Conservation (phyloP, 2,888 invertebrate species). For the Drosophila pseudotakahashii region DNA sequence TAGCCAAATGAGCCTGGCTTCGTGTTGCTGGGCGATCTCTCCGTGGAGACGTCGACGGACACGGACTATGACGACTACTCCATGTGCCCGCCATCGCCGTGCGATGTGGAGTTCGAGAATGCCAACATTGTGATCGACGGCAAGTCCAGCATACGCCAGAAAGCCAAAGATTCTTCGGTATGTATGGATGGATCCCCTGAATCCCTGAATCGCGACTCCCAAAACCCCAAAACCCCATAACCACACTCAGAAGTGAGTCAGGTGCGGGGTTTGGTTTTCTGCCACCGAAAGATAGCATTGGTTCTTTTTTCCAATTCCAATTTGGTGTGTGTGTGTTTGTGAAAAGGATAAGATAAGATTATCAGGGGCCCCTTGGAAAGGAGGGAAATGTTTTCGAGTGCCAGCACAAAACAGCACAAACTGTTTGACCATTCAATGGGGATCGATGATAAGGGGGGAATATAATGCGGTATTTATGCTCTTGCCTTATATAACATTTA, state of each 20-base stretch:
- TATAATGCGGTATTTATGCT: conserved; percentile 8
- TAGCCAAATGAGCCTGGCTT: conserved; percentile 88
- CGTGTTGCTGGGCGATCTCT: conserved; percentile 86
- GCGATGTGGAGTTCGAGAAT: conserved; percentile 93
- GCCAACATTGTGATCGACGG: conserved; percentile 96
- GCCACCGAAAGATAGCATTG: conserved; percentile 28
- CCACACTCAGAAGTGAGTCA: conserved; percentile 6
- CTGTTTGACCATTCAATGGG: conserved; percentile 23
- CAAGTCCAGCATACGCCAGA: conserved; percentile 91
- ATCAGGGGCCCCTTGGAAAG: conserved; percentile 4
- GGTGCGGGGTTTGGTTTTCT: conserved; percentile 10
- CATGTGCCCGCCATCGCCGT: conserved; percentile 90
- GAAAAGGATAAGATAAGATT: conserved; percentile 71
- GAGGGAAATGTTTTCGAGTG: conserved; percentile 7
- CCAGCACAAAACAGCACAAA: background rate
- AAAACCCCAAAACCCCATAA: background rate
- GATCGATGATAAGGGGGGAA: background rate
- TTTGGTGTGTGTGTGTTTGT: conserved; percentile 18
- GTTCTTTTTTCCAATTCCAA: conserved; percentile 45
- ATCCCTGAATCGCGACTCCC: background rate
- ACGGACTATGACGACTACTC: conserved; percentile 87
- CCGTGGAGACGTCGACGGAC: conserved; percentile 87
- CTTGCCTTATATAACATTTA: conserved; percentile 20
- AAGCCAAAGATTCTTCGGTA: conserved; percentile 84
- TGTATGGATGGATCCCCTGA: conserved; percentile 55